These are phyloP conservation scores for Oncorhynchus gorbuscha DNA, from an alignment of 2,113 vertebrate species.

Conservation along the genomic window DNA sequence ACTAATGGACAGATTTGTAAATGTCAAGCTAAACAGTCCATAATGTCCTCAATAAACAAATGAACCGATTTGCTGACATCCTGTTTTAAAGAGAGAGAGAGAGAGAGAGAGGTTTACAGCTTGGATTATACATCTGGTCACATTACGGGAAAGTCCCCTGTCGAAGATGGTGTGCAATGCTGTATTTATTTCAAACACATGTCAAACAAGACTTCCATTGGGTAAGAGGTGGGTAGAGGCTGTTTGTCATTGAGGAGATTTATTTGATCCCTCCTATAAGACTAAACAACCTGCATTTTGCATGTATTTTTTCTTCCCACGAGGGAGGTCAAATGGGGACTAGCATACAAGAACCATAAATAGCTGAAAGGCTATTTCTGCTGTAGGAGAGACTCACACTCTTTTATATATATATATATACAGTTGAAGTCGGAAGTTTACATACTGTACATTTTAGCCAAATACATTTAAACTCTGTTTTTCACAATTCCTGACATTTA, in stretches of 20 bases:
- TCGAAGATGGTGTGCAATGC: neutral
- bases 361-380: too few relatives aligned
- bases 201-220: slow-evolving; percentile 26
- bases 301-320: neutral
- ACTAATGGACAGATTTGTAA: slow-evolving; percentile 28
- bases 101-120: slow-evolving; percentile 5
- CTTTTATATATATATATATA: too few relatives aligned
- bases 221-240: neutral
- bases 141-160: neutral
- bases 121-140: slow-evolving; percentile 15
- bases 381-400: too few relatives aligned
- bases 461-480: too few relatives aligned
- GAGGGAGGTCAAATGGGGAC: neutral
- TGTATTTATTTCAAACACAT: slow-evolving; percentile 29
- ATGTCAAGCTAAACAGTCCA: slow-evolving; percentile 42
- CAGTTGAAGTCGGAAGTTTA: too few relatives aligned
- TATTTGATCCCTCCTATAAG: too few relatives aligned
- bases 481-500: too few relatives aligned
- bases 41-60: slow-evolving; percentile 32
- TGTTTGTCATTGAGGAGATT: neutral
- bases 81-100: neutral
- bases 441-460: too few relatives aligned
- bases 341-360: neutral
- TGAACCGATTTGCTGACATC: neutral
- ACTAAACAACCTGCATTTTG: too few relatives aligned